phyloP scores from a whole-genome alignment of 2,113 vertebrate species.

The Hydrochoerus hydrochaeris region DNA sequence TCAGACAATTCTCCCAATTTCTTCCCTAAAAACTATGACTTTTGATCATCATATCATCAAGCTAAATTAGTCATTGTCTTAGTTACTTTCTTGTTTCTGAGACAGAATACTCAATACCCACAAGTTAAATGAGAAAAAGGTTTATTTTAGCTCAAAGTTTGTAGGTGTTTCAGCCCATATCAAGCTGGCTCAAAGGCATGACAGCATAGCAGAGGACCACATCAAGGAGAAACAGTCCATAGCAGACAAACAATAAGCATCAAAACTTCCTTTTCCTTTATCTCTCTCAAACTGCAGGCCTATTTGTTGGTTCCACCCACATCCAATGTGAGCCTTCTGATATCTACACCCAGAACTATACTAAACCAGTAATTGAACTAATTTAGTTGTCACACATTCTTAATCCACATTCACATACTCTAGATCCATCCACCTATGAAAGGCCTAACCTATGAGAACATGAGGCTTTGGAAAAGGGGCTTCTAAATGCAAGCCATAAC shows the following conservation, averaged over 20 bases:
- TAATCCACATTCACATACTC: neutral
- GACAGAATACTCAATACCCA: neutral
- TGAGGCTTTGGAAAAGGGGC: neutral
- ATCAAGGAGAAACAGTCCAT: neutral
- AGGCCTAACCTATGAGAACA: neutral
- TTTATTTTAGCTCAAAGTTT: neutral
- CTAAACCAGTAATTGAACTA: neutral
- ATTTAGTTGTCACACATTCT: neutral
- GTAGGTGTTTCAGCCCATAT: neutral
- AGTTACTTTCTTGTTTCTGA: neutral
- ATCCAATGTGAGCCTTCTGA: neutral
- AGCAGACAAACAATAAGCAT: neutral
- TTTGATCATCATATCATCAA: constrained; percentile 1
- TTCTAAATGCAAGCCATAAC: neutral
- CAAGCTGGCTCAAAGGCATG: neutral
- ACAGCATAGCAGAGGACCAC: neutral
- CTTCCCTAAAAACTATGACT: neutral
- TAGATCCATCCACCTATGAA: neutral
- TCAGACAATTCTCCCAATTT: neutral
- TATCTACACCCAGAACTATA: neutral
- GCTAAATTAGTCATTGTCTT: neutral
- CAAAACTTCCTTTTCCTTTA: neutral
- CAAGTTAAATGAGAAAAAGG: neutral
- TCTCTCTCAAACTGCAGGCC: neutral
- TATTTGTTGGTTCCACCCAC: neutral